A percentile compares a stretch with the other conserved stretches of the same genome.
These are phyloP conservation scores for Aegithalos caudatus DNA, from an alignment of 2,113 vertebrate species.

Conservation along the genomic window DNA sequence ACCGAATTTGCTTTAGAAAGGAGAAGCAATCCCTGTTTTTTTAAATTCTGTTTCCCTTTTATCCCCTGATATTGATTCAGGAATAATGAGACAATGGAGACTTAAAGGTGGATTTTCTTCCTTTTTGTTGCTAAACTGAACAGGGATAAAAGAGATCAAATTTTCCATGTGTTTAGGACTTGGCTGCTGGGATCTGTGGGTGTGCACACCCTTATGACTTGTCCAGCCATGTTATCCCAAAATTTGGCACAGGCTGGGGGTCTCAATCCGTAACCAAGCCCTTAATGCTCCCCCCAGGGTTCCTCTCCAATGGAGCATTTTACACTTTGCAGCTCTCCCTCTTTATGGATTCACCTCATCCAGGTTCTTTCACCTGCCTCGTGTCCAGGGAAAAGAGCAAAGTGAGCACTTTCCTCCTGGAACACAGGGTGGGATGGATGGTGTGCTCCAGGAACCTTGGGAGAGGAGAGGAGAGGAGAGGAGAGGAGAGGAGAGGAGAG, in stretches of 20 bases:
- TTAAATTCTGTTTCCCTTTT: background rate
- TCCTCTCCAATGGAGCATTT: background rate
- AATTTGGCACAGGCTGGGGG: background rate
- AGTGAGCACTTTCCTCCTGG: background rate
- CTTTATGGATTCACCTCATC: background rate
- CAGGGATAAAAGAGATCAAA: background rate
- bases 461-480: background rate
- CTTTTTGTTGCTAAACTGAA: background rate
- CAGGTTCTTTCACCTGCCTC: background rate
- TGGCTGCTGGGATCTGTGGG: background rate
- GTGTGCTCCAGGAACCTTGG: background rate
- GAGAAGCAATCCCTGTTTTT: background rate
- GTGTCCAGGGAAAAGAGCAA: background rate
- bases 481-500: background rate
- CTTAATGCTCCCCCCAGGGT: accelerated
- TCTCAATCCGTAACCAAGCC: background rate
- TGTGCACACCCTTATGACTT: background rate
- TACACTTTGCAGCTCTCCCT: background rate
- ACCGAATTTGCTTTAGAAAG: background rate
- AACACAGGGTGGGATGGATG: background rate
- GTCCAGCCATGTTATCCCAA: background rate
- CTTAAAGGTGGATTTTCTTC: background rate
- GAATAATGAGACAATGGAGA: conserved; percentile 47
- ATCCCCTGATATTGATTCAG: conserved; percentile 48
- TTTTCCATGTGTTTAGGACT: background rate